These are phyloP conservation scores for Parthenolecanium corni DNA, from an alignment of 2,888 invertebrate species.

Conservation along the genomic window DNA sequence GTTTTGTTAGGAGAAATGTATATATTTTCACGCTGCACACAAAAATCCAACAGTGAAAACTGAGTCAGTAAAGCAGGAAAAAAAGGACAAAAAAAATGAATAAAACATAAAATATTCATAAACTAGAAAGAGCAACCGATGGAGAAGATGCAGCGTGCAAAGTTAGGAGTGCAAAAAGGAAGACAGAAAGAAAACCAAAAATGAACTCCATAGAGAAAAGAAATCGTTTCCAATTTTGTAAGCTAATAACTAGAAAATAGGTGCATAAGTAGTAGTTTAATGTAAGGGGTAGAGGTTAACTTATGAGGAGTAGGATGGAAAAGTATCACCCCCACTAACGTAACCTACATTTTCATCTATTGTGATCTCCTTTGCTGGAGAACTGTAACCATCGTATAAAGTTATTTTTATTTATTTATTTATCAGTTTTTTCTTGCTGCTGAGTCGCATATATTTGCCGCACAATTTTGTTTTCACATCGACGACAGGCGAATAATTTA, in stretches of 20 bases:
- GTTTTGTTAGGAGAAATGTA: neutral
- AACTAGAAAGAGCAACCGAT: neutral
- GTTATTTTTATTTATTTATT: too few relatives aligned
- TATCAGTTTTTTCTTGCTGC: too few relatives aligned
- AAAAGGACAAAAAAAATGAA: neutral
- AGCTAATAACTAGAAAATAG: slow-evolving; percentile 21
- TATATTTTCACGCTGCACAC: slow-evolving; percentile 2
- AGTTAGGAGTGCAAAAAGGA: too few relatives aligned
- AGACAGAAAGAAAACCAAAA: neutral
- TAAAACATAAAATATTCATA: neutral
- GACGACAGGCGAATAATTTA: slow-evolving; percentile 19
- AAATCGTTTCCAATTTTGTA: slow-evolving; percentile 14
- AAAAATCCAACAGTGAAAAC: neutral
- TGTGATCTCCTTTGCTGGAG: slow-evolving; percentile 8
- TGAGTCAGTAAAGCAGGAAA: neutral
- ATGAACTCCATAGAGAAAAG: neutral
- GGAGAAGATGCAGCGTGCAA: too few relatives aligned
- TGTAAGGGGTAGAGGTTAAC: neutral
- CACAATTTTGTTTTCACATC: slow-evolving; percentile 4
- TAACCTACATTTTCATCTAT: slow-evolving; percentile 21
- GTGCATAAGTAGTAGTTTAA: slow-evolving; percentile 4
- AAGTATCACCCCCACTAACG: neutral
- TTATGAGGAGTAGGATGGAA: neutral
- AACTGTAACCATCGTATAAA: too few relatives aligned
- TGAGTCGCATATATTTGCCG: slow-evolving; percentile 1